Evolutionary conservation across 2,888 invertebrate genomes (phyloP).

Genomic region (Amitus sp.): DNA sequence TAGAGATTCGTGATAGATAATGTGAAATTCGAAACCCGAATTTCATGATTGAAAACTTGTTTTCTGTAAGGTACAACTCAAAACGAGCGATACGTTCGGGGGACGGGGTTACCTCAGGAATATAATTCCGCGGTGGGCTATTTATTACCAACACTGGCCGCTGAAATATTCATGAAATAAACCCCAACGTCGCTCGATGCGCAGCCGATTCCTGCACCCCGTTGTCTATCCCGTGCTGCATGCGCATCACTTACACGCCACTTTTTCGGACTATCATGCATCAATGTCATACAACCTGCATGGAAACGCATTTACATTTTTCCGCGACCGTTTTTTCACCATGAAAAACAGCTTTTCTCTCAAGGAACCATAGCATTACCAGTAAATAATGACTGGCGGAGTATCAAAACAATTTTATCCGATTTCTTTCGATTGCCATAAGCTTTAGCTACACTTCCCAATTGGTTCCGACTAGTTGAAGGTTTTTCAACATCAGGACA

Average conservation of each 20-base stretch:
- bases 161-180: slow-evolving; percentile 64
- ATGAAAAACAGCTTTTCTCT: too few species aligned
- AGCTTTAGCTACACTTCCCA: too few species aligned
- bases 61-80: too few species aligned
- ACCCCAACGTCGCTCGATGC: slow-evolving; percentile 41
- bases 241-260: slow-evolving; percentile 30
- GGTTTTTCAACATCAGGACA: too few species aligned
- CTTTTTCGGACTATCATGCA: slow-evolving; percentile 30
- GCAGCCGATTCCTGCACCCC: slow-evolving; percentile 55
- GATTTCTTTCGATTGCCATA: too few species aligned
- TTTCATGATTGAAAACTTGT: too few species aligned
- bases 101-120: slow-evolving; percentile 46
- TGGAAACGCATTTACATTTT: slow-evolving; percentile 23
- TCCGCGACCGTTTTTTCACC: background rate
- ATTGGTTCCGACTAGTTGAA: too few species aligned
- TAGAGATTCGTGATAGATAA: too few species aligned
- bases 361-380: too few species aligned
- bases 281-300: slow-evolving; percentile 37
- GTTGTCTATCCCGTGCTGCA: slow-evolving; percentile 58
- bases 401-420: too few species aligned
- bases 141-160: slow-evolving; percentile 58
- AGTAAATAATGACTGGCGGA: too few species aligned
- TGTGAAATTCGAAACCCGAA: too few species aligned
- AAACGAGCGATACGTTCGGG: slow-evolving; percentile 26
- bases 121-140: slow-evolving; percentile 58